A percentile compares a stretch with the other conserved stretches of the same genome.
phyloP scores from a whole-genome alignment of 2,113 vertebrate genomes.

The Myxocyprinus asiaticus region DNA sequence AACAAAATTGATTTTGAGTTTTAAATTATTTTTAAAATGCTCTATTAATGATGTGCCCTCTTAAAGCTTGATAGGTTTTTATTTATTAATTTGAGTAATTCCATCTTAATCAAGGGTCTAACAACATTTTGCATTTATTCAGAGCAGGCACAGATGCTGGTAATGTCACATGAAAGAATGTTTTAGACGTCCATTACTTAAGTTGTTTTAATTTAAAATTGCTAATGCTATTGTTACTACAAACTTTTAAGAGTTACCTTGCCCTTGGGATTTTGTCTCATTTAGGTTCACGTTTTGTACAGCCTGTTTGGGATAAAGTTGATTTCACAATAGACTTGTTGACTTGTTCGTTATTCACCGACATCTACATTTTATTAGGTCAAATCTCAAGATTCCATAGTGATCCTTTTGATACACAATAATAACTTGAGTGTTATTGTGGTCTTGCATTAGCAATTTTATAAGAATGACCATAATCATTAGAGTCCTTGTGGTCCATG shows the following conservation, averaged over 20 bases:
- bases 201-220: slow-evolving; percentile 21
- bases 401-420: slow-evolving; percentile 60
- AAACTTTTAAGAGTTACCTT: neutral
- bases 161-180: neutral
- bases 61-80: neutral
- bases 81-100: slow-evolving; percentile 17
- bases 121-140: too few relatives aligned
- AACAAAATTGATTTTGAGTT: neutral
- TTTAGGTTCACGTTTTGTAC: slow-evolving; percentile 51
- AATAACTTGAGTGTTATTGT: too few relatives aligned
- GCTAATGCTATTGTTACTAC: neutral
- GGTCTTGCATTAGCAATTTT: too few relatives aligned
- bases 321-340: slow-evolving; percentile 58
- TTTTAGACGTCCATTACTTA: too few relatives aligned
- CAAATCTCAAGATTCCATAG: slow-evolving; percentile 71
- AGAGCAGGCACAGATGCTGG: too few relatives aligned
- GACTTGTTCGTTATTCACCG: slow-evolving; percentile 52
- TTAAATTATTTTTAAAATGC: neutral
- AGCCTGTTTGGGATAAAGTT: slow-evolving; percentile 67
- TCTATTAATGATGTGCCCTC: neutral
- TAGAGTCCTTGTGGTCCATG: too few relatives aligned
- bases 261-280: slow-evolving; percentile 24
- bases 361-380: slow-evolving; percentile 65
- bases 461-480: too few relatives aligned
- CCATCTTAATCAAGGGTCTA: too few relatives aligned